These are phyloP conservation scores for Halichoeres trimaculatus DNA, from an alignment of 2,113 vertebrate genomes.

Conservation along the genomic window DNA sequence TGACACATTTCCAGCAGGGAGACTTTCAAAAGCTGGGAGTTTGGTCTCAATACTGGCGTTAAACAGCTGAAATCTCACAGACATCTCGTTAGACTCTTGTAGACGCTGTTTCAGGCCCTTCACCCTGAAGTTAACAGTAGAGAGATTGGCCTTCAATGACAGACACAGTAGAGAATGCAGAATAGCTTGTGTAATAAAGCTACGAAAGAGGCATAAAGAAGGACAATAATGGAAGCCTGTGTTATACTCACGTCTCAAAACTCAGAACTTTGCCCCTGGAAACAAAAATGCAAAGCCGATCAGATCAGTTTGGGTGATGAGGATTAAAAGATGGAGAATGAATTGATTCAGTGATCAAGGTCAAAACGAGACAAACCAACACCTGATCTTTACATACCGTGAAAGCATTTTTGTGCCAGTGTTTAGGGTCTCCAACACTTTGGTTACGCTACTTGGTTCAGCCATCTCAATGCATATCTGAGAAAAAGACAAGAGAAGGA, in stretches of 20 bases:
- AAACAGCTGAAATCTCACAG: accelerated
- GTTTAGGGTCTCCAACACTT: constrained; percentile 14
- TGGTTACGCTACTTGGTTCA: background rate
- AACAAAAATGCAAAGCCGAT: background rate
- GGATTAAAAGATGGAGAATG: too few species aligned
- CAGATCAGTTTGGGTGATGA: background rate
- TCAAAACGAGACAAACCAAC: too few species aligned
- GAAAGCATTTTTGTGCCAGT: background rate
- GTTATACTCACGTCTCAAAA: constrained; percentile 24
- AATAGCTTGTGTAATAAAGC: too few species aligned
- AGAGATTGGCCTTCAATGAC: background rate
- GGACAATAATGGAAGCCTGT: background rate
- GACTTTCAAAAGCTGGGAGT: background rate
- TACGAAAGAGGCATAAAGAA: too few species aligned
- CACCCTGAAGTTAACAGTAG: constrained; percentile 41
- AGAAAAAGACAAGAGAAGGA: background rate
- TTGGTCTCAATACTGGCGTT: accelerated
- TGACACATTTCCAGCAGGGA: background rate
- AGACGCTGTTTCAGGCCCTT: constrained; percentile 36
- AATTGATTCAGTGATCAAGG: too few species aligned
- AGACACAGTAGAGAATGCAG: too few species aligned
- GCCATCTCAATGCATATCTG: constrained; percentile 56
- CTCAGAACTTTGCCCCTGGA: background rate
- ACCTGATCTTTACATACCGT: constrained; percentile 19
- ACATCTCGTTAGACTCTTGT: background rate